Percentiles rank a stretch among this genome's conserved stretches.
Conservation (phyloP, 1,140 invertebrate species). For the Solenopsis invicta region DNA sequence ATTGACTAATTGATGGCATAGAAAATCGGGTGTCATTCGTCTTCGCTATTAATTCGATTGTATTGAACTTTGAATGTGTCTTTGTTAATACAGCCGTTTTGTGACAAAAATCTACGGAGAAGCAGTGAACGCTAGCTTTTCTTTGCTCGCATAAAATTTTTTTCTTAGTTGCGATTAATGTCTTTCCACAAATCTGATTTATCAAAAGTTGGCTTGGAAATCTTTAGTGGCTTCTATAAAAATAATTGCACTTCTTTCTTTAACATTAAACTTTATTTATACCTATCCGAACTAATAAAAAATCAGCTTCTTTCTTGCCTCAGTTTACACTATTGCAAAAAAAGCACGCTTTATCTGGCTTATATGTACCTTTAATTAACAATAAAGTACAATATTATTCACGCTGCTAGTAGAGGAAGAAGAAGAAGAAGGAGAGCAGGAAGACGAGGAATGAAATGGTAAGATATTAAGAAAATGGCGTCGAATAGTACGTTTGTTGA, state of each 20-base stretch:
- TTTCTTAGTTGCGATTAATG: not conserved
- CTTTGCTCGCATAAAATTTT: no score
- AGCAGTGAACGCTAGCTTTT: no score
- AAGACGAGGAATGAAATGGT: slow-evolving; percentile 85
- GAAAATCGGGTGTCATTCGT: no score
- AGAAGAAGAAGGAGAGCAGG: slow-evolving; percentile 81
- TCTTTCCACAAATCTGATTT: not conserved
- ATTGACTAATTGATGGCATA: no score
- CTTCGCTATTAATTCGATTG: no score
- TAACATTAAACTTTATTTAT: not conserved
- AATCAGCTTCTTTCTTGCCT: not conserved
- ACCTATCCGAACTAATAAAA: slow-evolving; percentile 14
- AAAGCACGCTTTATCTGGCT: not conserved
- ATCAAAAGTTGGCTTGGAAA: not conserved
- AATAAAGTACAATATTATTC: slow-evolving; percentile 58
- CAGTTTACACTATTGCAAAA: slow-evolving; percentile 12
- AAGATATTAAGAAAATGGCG: slow-evolving; percentile 66
- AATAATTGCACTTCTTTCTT: not conserved
- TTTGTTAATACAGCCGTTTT: no score
- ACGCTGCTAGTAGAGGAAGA: slow-evolving; percentile 80
- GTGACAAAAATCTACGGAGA: no score
- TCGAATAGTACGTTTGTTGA: not conserved
- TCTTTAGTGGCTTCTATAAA: not conserved
- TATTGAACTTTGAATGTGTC: no score
- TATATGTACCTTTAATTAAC: slow-evolving; percentile 42